A percentile compares a stretch with the other conserved stretches of the same genome.
These are phyloP conservation scores for Teleopsis dalmanni DNA, from an alignment of 1,140 invertebrate genomes.

Conservation along the genomic window DNA sequence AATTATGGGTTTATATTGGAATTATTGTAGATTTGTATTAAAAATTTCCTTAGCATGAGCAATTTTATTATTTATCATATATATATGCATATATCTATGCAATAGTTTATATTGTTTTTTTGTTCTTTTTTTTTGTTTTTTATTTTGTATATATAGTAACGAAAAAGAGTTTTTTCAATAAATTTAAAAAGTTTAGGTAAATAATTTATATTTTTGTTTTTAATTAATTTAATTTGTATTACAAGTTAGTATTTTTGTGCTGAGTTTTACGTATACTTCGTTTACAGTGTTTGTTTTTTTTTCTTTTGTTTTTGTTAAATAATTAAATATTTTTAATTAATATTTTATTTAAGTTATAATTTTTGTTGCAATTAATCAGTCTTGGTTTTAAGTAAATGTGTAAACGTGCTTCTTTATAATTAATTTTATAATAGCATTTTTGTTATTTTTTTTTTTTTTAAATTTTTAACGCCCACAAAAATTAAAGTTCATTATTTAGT, in stretches of 20 bases:
- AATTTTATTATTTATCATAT: slow-evolving; percentile 29
- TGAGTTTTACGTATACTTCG: slow-evolving; percentile 38
- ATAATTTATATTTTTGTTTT: slow-evolving; percentile 4
- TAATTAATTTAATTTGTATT: slow-evolving; percentile 32
- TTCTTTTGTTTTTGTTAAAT: background rate
- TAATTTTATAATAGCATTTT: slow-evolving; percentile 7
- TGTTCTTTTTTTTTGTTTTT: slow-evolving; percentile 19
- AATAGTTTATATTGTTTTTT: no score
- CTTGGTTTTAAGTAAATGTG: slow-evolving; percentile 8
- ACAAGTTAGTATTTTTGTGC: no score
- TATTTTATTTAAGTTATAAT: slow-evolving; percentile 10
- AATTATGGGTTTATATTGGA: no score
- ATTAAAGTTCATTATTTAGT: no score
- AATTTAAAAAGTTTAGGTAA: background rate
- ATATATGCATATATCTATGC: slow-evolving; percentile 17
- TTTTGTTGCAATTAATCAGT: slow-evolving; percentile 17
- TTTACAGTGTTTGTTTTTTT: slow-evolving; percentile 13
- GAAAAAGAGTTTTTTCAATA: slow-evolving; percentile 2
- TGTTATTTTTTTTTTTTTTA: slow-evolving; percentile 5
- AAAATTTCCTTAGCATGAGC: slow-evolving; percentile 35
- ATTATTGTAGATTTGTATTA: no score
- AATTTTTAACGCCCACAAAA: no score
- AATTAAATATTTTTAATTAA: background rate
- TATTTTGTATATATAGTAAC: slow-evolving; percentile 18
- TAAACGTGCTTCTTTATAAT: slow-evolving; percentile 4